phyloP scores from a whole-genome alignment of 2,113 vertebrate genomes.

The Oryzias melastigma region DNA sequence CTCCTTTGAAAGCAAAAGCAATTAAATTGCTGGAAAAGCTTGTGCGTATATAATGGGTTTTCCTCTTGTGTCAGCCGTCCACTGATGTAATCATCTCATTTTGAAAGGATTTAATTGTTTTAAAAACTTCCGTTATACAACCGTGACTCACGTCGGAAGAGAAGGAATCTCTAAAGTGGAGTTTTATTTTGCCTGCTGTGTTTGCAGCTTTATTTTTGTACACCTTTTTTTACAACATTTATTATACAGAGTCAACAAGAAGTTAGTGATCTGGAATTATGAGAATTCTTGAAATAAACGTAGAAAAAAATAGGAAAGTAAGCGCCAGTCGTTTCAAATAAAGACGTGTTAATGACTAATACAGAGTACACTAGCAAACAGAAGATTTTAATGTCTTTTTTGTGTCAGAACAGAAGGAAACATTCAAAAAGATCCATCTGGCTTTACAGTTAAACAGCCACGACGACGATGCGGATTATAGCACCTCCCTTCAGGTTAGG shows the following conservation, averaged over 20 bases:
- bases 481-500: slow-evolving; percentile 59
- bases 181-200: slow-evolving; percentile 65
- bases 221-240: slow-evolving; percentile 72
- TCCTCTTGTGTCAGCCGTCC: slow-evolving; percentile 1
- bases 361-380: slow-evolving; percentile 54
- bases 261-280: slow-evolving; percentile 56
- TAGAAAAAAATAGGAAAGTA: slow-evolving; percentile 55
- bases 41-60: slow-evolving; percentile 15
- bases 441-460: slow-evolving; percentile 52
- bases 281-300: slow-evolving; percentile 69
- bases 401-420: slow-evolving; percentile 53
- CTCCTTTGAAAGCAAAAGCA: slow-evolving; percentile 27
- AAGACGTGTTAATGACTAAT: slow-evolving; percentile 61
- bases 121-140: background rate
- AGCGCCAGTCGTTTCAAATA: slow-evolving; percentile 64
- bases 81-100: slow-evolving; percentile 4
- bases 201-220: slow-evolving; percentile 64
- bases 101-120: slow-evolving; percentile 14
- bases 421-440: slow-evolving; percentile 52
- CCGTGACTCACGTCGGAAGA: background rate
- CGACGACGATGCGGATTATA: slow-evolving; percentile 48
- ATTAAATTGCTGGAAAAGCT: slow-evolving; percentile 16
- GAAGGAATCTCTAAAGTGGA: slow-evolving; percentile 46
- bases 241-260: slow-evolving; percentile 68
- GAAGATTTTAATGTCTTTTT: slow-evolving; percentile 59